Evolutionary conservation across 2,113 vertebrate species (phyloP).

Genomic region (Nothobranchius furzeri): DNA sequence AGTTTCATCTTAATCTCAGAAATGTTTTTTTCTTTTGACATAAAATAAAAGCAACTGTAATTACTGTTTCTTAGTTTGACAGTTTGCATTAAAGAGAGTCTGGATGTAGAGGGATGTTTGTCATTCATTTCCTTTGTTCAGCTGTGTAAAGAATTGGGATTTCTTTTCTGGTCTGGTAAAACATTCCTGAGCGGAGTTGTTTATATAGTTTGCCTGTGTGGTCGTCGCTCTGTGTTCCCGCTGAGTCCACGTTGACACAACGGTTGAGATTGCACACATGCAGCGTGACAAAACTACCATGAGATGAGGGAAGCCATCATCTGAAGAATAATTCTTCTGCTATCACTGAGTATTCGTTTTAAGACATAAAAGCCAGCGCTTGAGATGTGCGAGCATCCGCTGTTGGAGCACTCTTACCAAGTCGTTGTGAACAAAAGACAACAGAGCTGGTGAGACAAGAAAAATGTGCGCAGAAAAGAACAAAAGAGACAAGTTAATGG

Average conservation of each 20-base stretch:
- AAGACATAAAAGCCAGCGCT: constrained; percentile 37
- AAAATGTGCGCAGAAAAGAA: constrained; percentile 50
- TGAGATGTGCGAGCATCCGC: constrained; percentile 37
- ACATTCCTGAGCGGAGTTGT: constrained; percentile 38
- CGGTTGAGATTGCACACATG: constrained; percentile 31
- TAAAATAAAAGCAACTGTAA: constrained; percentile 21
- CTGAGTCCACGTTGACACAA: constrained; percentile 24
- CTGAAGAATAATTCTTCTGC: constrained; percentile 36
- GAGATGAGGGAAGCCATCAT: constrained; percentile 30
- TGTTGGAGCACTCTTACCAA: constrained; percentile 39
- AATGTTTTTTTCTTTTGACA: background rate
- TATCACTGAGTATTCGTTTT: constrained; percentile 48
- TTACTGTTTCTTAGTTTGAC: constrained; percentile 12
- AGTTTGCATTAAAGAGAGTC: constrained; percentile 27
- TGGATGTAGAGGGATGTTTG: constrained; percentile 27
- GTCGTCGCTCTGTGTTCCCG: constrained; percentile 31
- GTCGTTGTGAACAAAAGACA: constrained; percentile 56
- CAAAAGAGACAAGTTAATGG: constrained; percentile 50
- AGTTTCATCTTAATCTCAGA: background rate
- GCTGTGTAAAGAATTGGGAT: constrained; percentile 47
- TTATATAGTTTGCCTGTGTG: constrained; percentile 39
- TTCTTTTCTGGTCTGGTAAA: constrained; percentile 34
- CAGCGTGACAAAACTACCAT: constrained; percentile 9
- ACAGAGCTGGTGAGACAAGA: constrained; percentile 43
- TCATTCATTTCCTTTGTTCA: constrained; percentile 60